Conservation (phyloP, 2,113 vertebrate genomes). For the Turdus rufiventris region DNA sequence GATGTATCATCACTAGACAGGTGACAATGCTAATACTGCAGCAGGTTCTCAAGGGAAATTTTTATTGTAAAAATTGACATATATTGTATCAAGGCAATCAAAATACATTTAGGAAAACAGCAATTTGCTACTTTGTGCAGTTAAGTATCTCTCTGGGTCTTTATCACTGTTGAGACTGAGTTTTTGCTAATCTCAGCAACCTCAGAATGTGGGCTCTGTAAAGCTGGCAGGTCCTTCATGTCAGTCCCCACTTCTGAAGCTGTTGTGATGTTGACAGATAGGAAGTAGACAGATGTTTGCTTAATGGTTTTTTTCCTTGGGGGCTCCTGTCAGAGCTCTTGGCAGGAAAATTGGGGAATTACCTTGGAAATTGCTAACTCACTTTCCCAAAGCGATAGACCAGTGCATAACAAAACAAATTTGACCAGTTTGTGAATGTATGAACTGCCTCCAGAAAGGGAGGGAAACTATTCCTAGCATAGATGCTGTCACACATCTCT, state of each 20-base stretch:
- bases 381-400: background rate
- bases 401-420: background rate
- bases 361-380: slow-evolving; percentile 27
- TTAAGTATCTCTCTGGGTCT: background rate
- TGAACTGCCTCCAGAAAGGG: background rate
- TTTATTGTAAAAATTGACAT: slow-evolving; percentile 49
- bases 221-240: background rate
- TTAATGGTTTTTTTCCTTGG: slow-evolving; percentile 26
- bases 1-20: slow-evolving; percentile 16
- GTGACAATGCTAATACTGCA: slow-evolving; percentile 59
- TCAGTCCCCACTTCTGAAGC: background rate
- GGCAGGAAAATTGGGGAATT: slow-evolving; percentile 2
- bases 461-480: background rate
- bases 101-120: slow-evolving; percentile 17
- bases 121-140: background rate
- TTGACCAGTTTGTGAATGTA: background rate
- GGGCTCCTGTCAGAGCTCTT: slow-evolving; percentile 1
- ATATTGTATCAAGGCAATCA: slow-evolving; percentile 22
- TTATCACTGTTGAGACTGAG: background rate
- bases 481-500: background rate
- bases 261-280: slow-evolving; percentile 24
- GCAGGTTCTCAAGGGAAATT: slow-evolving; percentile 36
- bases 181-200: background rate
- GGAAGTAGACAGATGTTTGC: slow-evolving; percentile 41
- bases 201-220: background rate